Base-by-base conservation (phyloP, 2,888 invertebrate genomes). In the Tolmerus cingulatus region DNA sequence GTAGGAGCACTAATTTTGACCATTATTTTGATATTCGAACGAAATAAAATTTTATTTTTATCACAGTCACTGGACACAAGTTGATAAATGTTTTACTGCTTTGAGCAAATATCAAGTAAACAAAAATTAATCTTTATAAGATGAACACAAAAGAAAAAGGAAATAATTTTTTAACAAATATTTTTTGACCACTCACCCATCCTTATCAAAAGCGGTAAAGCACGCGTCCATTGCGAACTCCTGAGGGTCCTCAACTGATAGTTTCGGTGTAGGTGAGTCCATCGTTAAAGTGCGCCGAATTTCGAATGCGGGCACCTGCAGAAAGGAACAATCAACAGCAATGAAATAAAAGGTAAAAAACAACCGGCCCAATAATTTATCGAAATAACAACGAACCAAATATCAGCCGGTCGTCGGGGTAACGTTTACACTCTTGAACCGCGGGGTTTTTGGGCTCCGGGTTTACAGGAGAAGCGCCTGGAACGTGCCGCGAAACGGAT, bases 171-270 rank as follows among this genome's bases (percentile, higher is more conserved):
- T 74, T 27, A 55, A 8, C 40, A n/a, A 23, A 30, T 37, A 23
- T 9, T 34, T 46, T 88, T 89, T 27, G 16, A 55, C 16, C 81
- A 94, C 95, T 94, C 94, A 97, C 96, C 96, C 95, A 93, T 97
- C 97, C 93, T 97, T 97, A 93, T 97, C 97, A 93, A 97, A 97
- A 90, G 97, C 97, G 90, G 96, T 95, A 93, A 97, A 97, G 93
- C 97, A 97, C 91, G 97, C 97, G 94, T 97, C 97, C 97, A 97
- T 97, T 92, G 95, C 94, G 93, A 93, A 92, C 91, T 94, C 93
- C 93, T 93, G 93, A 90, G 92, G 93, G 92, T 94, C 93, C 91
- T 94, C 94, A 91, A 93, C 91, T 92, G 74, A 87, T 82, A 87
- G 87, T 51, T 91, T 90, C 90, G 92, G 91, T 90, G 91, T 92